Base-by-base conservation (phyloP, 2,888 invertebrate species). In the Lepidochitona cinerea region DNA sequence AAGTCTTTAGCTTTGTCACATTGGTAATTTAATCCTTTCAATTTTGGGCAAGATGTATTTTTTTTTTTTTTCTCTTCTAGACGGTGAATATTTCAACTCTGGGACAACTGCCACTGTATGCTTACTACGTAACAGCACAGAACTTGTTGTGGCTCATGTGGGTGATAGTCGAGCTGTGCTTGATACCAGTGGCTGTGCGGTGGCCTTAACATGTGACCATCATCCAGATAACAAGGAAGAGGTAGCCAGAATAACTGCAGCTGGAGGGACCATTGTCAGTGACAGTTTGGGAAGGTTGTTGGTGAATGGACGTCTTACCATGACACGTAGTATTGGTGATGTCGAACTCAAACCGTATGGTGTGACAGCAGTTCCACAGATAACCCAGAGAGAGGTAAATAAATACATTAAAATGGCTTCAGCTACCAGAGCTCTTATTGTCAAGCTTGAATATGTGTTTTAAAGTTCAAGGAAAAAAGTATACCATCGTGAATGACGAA, bases 61-160 rank as follows among this genome's bases (percentile, higher is more conserved):
- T 49, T 18, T 23, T 4, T 23, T n/a, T 49, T 49, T 49, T 49
- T 4, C 23, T 49, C n/a, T 7, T 2, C 7, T 23, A 49, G 49
- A 49, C 7, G 49, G 49, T 18, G 49, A 49, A 18, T 49, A 4
- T 49, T 49, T 49, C 33, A 80, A 79, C 37, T 88, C 91, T 1
- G 92, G 92, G n/a, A 91, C 92, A 2, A 92, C 92, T 52, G 92
- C 92, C 9, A 92, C 92, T 6, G 91, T 92, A 2, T 91, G 92
- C 76, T 84, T 92, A 65, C 83, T 92, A n/a, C 84, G 89, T 4
- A 89, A 91, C 77, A 91, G 91, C 68, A 87, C 90, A 14, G 89
- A 92, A 73, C 86, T 92, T 18, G 90, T 89, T 0, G 85, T 92
- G 2, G 92, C 89, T 3, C 92, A 92, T 84, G 92, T 92, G 12